Base-by-base conservation (phyloP, 2,797 vertebrate genomes). In the Spheniscus humboldti region DNA sequence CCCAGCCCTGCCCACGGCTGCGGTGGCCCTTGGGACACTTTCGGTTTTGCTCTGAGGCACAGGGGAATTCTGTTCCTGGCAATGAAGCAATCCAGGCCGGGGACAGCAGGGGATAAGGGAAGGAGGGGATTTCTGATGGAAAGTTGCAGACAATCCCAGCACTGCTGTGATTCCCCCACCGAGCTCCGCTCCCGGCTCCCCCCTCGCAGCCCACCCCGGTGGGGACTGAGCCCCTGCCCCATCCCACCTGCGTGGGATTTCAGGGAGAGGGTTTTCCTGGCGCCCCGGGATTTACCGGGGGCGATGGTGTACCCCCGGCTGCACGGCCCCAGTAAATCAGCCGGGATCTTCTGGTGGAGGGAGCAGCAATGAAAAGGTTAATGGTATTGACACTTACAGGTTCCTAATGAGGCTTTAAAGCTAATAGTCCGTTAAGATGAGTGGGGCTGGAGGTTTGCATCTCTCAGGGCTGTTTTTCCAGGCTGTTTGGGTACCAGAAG, bases 121-220 rank as follows among this genome's bases (percentile, higher is more conserved):
- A 68, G 56, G 74, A 77, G 94, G 94, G 91, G 81, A 86, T 85
- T 96, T 96, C 94, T 94, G 79, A 0, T 48, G 95, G 96, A 31
- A 96, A 97, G 59, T 91, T 55, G 80, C 63, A 31, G 79, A 11
- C n/a, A 68, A 27, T 25, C 74, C 80, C 13, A 14, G 52, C 5
- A 3, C 18, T 7, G 59, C 30, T 3, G 7, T 47, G 57, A 41
- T 86, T 93, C 57, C 74, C 72, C 79, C 4, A 1, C 23, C 4
- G 4, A 14, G n/a, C 48, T 53, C 62, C 1, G 5, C 18, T 50
- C 41, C 73, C 16, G 1, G 31, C 27, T 20, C n/a, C 28, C 52
- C 11, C 10, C 35, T 4, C 5, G 0, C 47, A 20, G 27, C 55
- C n/a, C 71, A 23, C 9, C 30, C 41, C 2, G 0, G 11, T 5